Evolutionary conservation across 2,113 vertebrate genomes (phyloP).

Genomic region (Chiloscyllium plagiosum): DNA sequence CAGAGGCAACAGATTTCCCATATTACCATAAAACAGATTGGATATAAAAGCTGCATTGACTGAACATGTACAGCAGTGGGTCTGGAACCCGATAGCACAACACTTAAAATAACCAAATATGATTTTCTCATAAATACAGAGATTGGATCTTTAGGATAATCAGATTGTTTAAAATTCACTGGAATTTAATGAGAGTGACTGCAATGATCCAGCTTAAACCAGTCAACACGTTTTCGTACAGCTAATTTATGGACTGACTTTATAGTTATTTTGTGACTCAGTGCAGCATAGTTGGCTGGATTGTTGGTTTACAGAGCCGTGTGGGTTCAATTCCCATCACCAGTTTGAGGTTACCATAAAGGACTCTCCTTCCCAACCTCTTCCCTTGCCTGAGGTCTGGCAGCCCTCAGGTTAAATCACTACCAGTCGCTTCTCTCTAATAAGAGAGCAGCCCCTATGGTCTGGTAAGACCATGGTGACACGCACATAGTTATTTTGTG

Average conservation of each 20-base stretch:
- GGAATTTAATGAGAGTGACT: background rate
- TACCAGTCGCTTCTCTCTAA: no score
- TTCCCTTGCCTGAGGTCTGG: no score
- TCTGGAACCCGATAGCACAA: background rate
- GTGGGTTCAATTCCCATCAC: no score
- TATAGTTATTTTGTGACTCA: no score
- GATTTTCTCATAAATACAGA: background rate
- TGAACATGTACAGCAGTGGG: background rate
- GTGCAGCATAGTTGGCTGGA: no score
- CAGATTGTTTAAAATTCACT: background rate
- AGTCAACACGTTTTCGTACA: background rate
- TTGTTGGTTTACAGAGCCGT: no score
- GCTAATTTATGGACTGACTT: background rate
- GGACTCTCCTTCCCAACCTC: no score
- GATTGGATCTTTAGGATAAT: background rate
- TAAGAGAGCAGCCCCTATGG: no score
- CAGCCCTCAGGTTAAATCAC: no score
- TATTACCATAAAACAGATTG: background rate
- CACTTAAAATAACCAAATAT: background rate
- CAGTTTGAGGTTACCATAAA: no score
- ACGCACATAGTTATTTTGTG: background rate
- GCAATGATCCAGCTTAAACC: background rate
- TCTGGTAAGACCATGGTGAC: no score
- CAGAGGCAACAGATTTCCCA: background rate
- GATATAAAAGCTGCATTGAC: background rate